A percentile compares a stretch with the other conserved stretches of the same genome.
These are phyloP conservation scores for Cossypha dichroa DNA, from an alignment of 2,797 vertebrate genomes.

Conservation along the genomic window DNA sequence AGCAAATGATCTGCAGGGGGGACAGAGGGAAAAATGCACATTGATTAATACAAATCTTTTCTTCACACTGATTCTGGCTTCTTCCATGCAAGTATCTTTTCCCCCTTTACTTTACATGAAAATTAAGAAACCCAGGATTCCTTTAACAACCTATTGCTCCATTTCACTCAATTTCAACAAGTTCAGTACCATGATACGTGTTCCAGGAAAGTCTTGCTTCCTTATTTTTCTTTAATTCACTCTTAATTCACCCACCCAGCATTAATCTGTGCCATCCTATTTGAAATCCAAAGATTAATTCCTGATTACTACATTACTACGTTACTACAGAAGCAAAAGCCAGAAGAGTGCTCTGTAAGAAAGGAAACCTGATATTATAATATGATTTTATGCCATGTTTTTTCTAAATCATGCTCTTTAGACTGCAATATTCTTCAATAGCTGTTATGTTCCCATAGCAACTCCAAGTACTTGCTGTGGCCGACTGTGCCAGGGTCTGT, in stretches of 20 bases:
- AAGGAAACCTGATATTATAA: background rate
- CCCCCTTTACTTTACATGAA: background rate
- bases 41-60: background rate
- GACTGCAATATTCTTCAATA: background rate
- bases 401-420: background rate
- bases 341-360: background rate
- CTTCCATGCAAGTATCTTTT: background rate
- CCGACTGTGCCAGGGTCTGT: background rate
- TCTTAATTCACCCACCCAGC: background rate
- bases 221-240: background rate
- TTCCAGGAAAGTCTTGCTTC: background rate
- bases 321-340: background rate
- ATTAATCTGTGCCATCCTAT: background rate
- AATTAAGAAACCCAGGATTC: background rate
- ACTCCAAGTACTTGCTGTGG: background rate
- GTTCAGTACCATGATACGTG: background rate
- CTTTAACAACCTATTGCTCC: background rate
- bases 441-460: conserved; percentile 8
- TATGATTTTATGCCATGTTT: background rate
- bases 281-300: background rate
- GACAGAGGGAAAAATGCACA: background rate
- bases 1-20: background rate
- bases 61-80: background rate
- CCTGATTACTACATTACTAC: rapidly evolving
- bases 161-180: background rate